A percentile compares a stretch with the other conserved stretches of the same genome.
These are phyloP conservation scores for Cetoscarus ocellatus DNA, from an alignment of 2,797 vertebrate genomes.

Conservation along the genomic window DNA sequence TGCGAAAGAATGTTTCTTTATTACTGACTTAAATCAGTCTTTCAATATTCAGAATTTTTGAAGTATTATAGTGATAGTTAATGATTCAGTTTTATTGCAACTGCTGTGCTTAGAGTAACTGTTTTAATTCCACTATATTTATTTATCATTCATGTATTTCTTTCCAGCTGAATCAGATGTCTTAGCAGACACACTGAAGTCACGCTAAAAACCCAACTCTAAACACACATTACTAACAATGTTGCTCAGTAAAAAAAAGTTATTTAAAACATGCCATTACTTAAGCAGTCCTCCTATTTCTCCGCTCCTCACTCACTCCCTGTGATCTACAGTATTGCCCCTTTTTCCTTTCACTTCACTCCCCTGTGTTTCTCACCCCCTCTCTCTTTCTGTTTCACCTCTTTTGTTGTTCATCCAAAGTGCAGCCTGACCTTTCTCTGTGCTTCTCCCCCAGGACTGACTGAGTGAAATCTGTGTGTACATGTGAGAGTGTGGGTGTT, in stretches of 20 bases:
- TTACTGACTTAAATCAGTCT: neutral
- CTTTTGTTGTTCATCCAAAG: constrained; percentile 68
- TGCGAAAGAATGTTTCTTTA: neutral
- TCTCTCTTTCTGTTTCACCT: constrained; percentile 41
- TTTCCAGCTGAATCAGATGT: too few species aligned
- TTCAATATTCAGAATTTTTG: neutral
- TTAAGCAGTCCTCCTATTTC: constrained; percentile 2
- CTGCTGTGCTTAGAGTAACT: neutral
- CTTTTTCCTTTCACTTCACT: constrained; percentile 15
- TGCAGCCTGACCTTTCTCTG: constrained; percentile 77
- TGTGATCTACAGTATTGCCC: constrained; percentile 11
- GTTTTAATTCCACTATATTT: too few species aligned
- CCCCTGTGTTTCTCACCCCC: constrained; percentile 23
- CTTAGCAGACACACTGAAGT: too few species aligned
- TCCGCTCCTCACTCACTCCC: neutral
- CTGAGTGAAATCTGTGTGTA: constrained; percentile 39
- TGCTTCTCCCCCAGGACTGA: constrained; percentile 57
- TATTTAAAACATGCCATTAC: neutral
- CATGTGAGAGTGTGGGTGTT: constrained; percentile 1
- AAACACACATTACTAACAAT: neutral
- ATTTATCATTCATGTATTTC: too few species aligned
- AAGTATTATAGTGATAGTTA: too few species aligned
- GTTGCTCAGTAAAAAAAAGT: neutral
- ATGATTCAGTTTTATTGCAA: neutral
- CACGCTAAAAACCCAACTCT: too few species aligned